Base-by-base conservation (phyloP, 2,888 invertebrate genomes). In the Dendrolimus pini region DNA sequence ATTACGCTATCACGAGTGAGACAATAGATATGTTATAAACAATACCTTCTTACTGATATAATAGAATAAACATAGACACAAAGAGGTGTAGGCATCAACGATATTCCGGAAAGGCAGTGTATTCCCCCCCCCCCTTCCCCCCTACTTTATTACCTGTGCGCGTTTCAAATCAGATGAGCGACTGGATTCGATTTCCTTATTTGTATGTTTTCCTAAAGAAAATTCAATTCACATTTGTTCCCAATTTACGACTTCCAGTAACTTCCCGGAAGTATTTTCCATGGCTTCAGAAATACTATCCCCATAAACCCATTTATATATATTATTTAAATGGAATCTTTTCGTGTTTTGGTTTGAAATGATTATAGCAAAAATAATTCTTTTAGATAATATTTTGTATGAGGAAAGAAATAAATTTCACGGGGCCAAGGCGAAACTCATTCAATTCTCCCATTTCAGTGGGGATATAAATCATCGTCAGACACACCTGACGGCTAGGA, bases 401-500 rank as follows among this genome's bases (percentile, higher is more conserved):
- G 30, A 30, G 30, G 30, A 30, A 30, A 30, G 68, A 72, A 74
- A 78, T 71, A 70, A 74, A 74, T 77, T 75, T 70, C 64, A 62
- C 66, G 58, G 70, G 76, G 75, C 77, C 69, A 73, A 76, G 74
- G 64, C 72, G 68, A 74, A 75, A 75, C 75, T 78, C 75, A 78
- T 78, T 76, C 71, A 78, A 82, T 81, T 80, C 77, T 78, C 67
- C 73, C 77, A 74, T 82, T 82, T 79, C 77, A 75, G 71, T 68
- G 67, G 67, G 60, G 68, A 71, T 67, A 83, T 88, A 85, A 87
- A 88, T 89, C 87, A 84, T 80, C 78, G 85, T 85, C 89, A 80
- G 69, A 59, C 69, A 66, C 88, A 89, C 86, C 88, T 87, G 88
- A 69, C 77, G 70, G 70, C 61, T 65, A 67, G 66, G 72, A 72